Percentiles rank a stretch among this genome's conserved stretches.
Conservation (phyloP, 2,888 invertebrate genomes). For the Drosophila infuscata region DNA sequence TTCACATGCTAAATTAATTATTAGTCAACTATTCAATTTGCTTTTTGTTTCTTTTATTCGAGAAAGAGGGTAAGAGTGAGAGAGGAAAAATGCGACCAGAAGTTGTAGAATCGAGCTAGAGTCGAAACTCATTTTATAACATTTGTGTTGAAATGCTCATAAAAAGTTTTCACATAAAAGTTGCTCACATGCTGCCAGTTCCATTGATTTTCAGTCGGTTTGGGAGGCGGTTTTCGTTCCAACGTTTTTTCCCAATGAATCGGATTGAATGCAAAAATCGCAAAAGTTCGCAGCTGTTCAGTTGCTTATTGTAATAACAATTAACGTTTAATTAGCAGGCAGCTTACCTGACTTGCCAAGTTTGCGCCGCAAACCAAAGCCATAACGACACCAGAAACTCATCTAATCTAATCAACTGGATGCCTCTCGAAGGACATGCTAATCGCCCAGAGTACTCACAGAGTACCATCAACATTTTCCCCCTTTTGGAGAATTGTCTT, state of each 20-base stretch:
- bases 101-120: slow-evolving; percentile 19
- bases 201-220: slow-evolving; percentile 26
- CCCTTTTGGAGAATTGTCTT: slow-evolving; percentile 21
- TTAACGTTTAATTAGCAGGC: slow-evolving; percentile 63
- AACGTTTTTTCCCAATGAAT: slow-evolving; percentile 29
- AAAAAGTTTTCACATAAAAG: slow-evolving; percentile 70
- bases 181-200: slow-evolving; percentile 39
- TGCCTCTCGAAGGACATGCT: slow-evolving; percentile 11
- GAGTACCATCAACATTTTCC: slow-evolving; percentile 2
- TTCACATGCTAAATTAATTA: slow-evolving; percentile 48
- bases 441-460: slow-evolving; percentile 21
- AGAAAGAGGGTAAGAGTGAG: neutral
- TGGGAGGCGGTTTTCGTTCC: neutral
- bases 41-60: slow-evolving; percentile 19
- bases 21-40: slow-evolving; percentile 29
- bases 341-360: slow-evolving; percentile 44
- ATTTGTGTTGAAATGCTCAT: slow-evolving; percentile 66
- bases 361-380: slow-evolving; percentile 28
- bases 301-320: slow-evolving; percentile 58
- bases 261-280: slow-evolving; percentile 9
- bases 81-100: slow-evolving; percentile 4
- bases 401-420: slow-evolving; percentile 58
- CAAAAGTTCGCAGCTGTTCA: slow-evolving; percentile 25
- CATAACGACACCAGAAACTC: slow-evolving; percentile 35
- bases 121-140: slow-evolving; percentile 44